phyloP scores from a whole-genome alignment of 2,888 invertebrate species.

The Cryptus viduatorius region DNA sequence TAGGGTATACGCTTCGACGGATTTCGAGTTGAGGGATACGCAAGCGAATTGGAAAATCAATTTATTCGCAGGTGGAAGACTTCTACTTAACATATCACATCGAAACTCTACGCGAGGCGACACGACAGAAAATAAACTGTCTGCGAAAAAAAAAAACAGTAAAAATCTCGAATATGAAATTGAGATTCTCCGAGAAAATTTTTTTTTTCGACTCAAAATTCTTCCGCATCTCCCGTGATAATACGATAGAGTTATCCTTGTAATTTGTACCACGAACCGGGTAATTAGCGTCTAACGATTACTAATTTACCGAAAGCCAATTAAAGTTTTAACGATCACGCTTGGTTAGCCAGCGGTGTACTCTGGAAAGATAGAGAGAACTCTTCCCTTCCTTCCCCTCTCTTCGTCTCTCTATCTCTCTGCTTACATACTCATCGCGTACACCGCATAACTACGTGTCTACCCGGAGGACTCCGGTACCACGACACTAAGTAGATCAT shows the following conservation, averaged over 20 bases:
- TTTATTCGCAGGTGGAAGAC: constrained; percentile 1
- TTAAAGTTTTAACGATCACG: constrained; percentile 74
- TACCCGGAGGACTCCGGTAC: constrained; percentile 31
- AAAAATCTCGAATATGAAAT: background rate
- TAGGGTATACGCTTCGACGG: background rate
- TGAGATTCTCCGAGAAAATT: constrained; percentile 17
- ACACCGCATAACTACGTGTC: constrained; percentile 61
- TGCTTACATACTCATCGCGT: constrained; percentile 49
- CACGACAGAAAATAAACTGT: background rate
- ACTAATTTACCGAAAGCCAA: constrained; percentile 75
- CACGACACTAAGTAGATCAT: constrained; percentile 70
- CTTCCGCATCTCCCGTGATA: constrained; percentile 34
- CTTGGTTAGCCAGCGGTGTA: constrained; percentile 26
- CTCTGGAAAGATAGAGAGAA: constrained; percentile 9
- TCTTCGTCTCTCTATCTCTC: constrained; percentile 8
- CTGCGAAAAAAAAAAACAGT: background rate
- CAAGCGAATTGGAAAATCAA: constrained; percentile 40
- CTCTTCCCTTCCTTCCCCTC: background rate
- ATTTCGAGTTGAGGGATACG: background rate
- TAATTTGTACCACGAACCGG: constrained; percentile 69
- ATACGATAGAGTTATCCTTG: constrained; percentile 65
- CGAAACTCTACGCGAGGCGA: background rate
- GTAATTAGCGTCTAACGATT: constrained; percentile 74
- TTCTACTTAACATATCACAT: background rate
- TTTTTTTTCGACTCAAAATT: constrained; percentile 26